These are phyloP conservation scores for Opisthocomus hoazin DNA, from an alignment of 2,113 vertebrate genomes.

Conservation along the genomic window DNA sequence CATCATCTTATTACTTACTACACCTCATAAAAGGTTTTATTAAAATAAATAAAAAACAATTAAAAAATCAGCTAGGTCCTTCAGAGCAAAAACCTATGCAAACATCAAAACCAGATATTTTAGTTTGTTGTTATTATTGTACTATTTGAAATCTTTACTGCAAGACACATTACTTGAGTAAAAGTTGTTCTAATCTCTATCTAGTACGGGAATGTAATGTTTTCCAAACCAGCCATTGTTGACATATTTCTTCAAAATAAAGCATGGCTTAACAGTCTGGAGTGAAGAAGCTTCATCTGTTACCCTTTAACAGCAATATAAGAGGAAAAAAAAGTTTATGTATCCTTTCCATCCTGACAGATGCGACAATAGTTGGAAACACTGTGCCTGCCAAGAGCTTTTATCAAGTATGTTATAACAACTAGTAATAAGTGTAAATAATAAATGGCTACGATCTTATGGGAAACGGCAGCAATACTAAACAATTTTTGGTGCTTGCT, in stretches of 20 bases:
- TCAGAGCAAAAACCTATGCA: background rate
- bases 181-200: conserved; percentile 29
- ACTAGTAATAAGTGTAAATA: conserved; percentile 91
- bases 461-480: conserved; percentile 74
- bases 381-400: conserved; percentile 84
- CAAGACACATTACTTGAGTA: background rate
- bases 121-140: background rate
- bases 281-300: conserved; percentile 56
- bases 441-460: conserved; percentile 85
- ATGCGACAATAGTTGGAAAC: conserved; percentile 82
- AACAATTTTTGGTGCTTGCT: conserved; percentile 87
- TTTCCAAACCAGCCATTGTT: conserved; percentile 20
- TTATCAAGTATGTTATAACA: conserved; percentile 89
- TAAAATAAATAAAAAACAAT: background rate
- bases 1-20: background rate
- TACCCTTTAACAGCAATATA: conserved; percentile 51
- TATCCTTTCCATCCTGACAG: conserved; percentile 76
- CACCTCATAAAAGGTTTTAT: background rate
- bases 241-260: conserved; percentile 56
- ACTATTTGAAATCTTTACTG: background rate
- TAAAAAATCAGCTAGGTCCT: background rate
- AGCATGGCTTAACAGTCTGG: conserved; percentile 30
- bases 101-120: background rate
- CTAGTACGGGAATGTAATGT: background rate
- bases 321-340: conserved; percentile 70